phyloP scores from a whole-genome alignment of 2,888 invertebrate species.

The Parapristionchus giblindavisi region DNA sequence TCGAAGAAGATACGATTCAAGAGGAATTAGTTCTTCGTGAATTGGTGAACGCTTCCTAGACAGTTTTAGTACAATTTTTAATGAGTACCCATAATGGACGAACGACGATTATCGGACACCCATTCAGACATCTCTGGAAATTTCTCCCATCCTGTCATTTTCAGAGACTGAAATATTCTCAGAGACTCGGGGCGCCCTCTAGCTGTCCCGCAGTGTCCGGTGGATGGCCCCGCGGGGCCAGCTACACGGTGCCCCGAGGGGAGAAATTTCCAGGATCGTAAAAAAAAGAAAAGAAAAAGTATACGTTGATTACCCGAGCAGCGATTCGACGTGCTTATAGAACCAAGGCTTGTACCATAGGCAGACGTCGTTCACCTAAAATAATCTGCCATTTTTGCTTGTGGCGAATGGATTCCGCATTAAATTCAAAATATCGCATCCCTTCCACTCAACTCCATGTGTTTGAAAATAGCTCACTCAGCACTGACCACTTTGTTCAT shows the following conservation, averaged over 20 bases:
- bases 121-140: too few relatives aligned
- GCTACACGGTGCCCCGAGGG: not conserved
- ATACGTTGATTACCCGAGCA: conserved; percentile 71
- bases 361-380: conserved; percentile 74
- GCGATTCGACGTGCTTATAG: conserved; percentile 78
- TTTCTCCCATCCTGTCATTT: too few relatives aligned
- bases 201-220: too few relatives aligned
- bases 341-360: conserved; percentile 81
- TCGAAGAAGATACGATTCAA: conserved; percentile 74
- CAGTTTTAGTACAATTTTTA: not conserved
- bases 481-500: not conserved
- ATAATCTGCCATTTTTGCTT: not conserved
- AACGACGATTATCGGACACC: too few relatives aligned
- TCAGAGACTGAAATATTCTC: too few relatives aligned
- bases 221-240: too few relatives aligned
- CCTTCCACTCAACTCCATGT: not conserved
- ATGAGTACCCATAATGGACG: too few relatives aligned
- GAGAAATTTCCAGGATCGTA: too few relatives aligned
- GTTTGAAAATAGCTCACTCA: not conserved
- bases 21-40: conserved; percentile 27
- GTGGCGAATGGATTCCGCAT: not conserved
- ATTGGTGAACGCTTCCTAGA: too few relatives aligned
- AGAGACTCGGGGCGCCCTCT: too few relatives aligned
- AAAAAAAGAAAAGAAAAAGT: too few relatives aligned
- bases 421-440: not conserved